These are phyloP conservation scores for Capromys pilorides DNA, from an alignment of 2,797 vertebrate species.

Conservation along the genomic window DNA sequence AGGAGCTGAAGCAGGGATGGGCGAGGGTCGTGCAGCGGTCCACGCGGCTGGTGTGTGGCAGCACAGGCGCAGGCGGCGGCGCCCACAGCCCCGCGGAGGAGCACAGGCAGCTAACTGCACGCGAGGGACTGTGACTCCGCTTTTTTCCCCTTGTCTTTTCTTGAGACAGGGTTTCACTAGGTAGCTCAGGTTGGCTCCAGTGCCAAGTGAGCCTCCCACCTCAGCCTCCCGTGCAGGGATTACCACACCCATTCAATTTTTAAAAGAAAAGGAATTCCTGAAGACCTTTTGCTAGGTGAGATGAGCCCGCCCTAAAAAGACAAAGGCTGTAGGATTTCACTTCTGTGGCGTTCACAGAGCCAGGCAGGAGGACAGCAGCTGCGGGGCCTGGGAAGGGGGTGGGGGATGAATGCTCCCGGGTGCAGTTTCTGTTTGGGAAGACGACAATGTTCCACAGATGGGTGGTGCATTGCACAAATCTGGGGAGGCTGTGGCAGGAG, in stretches of 20 bases:
- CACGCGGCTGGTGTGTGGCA: neutral
- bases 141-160: neutral
- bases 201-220: neutral
- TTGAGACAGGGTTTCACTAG: neutral
- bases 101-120: neutral
- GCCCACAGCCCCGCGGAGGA: neutral
- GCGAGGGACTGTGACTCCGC: neutral
- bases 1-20: neutral
- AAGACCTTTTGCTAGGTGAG: neutral
- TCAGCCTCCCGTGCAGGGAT: neutral
- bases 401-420: neutral
- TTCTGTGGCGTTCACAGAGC: neutral
- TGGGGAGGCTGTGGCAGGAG: neutral
- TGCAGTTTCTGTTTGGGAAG: neutral
- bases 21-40: accelerated
- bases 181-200: neutral
- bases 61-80: neutral
- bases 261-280: neutral
- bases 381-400: no score
- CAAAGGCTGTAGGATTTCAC: neutral
- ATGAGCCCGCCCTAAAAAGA: neutral
- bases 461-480: no score
- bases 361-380: neutral
- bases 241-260: neutral
- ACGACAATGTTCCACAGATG: neutral